These are phyloP conservation scores for Erinaceus europaeus DNA, from an alignment of 2,113 vertebrate genomes.

Conservation along the genomic window DNA sequence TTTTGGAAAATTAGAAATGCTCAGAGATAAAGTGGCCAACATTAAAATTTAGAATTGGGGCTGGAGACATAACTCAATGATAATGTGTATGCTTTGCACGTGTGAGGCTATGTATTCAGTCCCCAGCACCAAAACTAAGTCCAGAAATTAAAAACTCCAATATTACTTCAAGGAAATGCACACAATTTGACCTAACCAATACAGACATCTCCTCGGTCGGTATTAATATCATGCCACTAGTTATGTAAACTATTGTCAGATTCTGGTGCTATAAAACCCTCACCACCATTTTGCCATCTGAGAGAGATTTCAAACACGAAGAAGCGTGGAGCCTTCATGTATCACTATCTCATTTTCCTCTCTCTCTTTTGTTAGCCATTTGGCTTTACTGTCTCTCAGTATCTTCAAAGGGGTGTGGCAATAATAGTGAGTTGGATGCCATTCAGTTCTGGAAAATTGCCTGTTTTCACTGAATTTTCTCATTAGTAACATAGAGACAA, in stretches of 20 bases:
- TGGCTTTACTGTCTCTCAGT: neutral
- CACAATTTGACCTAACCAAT: neutral
- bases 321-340: neutral
- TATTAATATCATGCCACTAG: neutral
- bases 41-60: too few relatives aligned
- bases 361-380: neutral
- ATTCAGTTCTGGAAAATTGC: neutral
- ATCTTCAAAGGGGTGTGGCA: neutral
- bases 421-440: neutral
- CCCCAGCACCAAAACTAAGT: too few relatives aligned
- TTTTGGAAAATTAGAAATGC: neutral
- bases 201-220: neutral
- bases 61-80: too few relatives aligned
- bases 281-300: too few relatives aligned
- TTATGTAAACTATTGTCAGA: neutral
- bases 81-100: too few relatives aligned
- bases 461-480: neutral
- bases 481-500: neutral
- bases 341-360: neutral
- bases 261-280: neutral
- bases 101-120: too few relatives aligned
- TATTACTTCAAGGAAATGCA: neutral
- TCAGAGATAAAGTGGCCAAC: neutral
- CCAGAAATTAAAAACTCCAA: neutral
- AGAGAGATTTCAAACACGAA: neutral